phyloP scores from a whole-genome alignment of 2,797 vertebrate species.

The Poecilia wingei region DNA sequence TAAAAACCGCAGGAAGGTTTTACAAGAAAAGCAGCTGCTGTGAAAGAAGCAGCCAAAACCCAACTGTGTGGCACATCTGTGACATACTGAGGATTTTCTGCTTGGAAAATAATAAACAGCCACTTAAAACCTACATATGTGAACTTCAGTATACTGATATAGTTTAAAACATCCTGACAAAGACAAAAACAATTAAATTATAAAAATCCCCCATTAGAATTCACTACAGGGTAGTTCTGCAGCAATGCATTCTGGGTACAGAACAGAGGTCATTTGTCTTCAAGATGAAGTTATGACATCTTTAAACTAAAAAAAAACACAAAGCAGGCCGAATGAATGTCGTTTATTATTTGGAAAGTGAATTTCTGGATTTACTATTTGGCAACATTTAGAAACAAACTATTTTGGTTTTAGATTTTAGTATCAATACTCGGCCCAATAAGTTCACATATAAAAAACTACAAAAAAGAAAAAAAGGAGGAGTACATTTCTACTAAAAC shows the following conservation, averaged over 20 bases:
- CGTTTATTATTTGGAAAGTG: neutral
- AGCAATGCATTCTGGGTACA: neutral
- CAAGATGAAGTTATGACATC: neutral
- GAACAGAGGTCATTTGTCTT: neutral
- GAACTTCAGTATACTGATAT: neutral
- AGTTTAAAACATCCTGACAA: neutral
- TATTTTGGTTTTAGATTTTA: neutral
- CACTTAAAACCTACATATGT: neutral
- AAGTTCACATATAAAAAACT: neutral
- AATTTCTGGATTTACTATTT: neutral
- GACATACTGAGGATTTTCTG: slow-evolving; percentile 14
- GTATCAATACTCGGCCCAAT: neutral
- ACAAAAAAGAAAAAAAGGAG: neutral
- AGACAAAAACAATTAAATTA: neutral
- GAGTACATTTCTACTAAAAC: too few species aligned
- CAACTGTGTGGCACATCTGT: slow-evolving; percentile 39
- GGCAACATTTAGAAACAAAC: neutral
- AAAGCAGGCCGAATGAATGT: neutral
- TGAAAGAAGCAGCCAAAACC: slow-evolving; percentile 40
- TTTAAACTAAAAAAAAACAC: neutral
- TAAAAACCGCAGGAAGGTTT: slow-evolving; percentile 58
- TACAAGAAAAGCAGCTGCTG: slow-evolving; percentile 58
- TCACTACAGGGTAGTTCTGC: neutral
- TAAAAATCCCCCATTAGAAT: neutral
- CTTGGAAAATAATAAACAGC: neutral